These are phyloP conservation scores for Nipponia nippon DNA, from an alignment of 2,113 vertebrate species.

Conservation along the genomic window DNA sequence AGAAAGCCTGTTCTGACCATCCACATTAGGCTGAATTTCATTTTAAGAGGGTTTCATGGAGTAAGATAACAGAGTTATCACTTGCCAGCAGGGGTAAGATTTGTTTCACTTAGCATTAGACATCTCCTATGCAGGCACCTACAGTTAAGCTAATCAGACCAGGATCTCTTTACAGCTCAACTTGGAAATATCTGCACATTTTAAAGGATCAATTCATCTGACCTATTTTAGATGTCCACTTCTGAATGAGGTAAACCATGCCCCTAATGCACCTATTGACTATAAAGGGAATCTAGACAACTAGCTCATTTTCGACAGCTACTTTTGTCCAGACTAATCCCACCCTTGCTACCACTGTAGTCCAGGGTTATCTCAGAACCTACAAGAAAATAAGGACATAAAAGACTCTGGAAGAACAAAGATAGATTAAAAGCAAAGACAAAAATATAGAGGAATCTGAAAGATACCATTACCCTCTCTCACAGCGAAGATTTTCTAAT, in stretches of 20 bases:
- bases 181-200: not conserved
- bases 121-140: not conserved
- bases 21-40: not conserved
- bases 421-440: not conserved
- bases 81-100: not conserved
- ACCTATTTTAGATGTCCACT: not conserved
- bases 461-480: not conserved
- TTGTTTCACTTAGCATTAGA: not conserved
- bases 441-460: not conserved
- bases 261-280: not conserved
- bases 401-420: not conserved
- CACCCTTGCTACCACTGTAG: accelerated
- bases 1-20: not conserved
- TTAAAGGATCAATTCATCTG: not conserved
- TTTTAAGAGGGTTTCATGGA: not conserved
- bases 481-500: not conserved
- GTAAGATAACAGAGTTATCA: not conserved
- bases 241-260: not conserved
- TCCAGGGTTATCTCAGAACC: not conserved
- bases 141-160: not conserved
- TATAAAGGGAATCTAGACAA: not conserved
- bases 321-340: not conserved
- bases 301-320: not conserved
- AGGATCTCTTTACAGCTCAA: not conserved
- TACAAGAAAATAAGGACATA: not conserved